A percentile compares a stretch with the other conserved stretches of the same genome.
These are phyloP conservation scores for Seira musarum DNA, from an alignment of 2,888 invertebrate species.

Conservation along the genomic window DNA sequence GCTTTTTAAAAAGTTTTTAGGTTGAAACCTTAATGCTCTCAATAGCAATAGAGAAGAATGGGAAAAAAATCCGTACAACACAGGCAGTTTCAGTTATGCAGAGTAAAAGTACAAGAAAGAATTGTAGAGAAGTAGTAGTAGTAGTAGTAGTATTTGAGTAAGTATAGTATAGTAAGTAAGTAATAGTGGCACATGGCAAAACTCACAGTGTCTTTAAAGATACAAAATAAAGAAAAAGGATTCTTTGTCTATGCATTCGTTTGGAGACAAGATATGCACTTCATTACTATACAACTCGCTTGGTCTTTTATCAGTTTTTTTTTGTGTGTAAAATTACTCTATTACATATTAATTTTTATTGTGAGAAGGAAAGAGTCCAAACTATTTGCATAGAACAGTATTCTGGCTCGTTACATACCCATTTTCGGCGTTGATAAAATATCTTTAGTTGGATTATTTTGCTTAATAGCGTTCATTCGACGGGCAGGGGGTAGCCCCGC, in stretches of 20 bases:
- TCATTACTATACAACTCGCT: slow-evolving; percentile 11
- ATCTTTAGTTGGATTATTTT: slow-evolving; percentile 86
- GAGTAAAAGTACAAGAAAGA: slow-evolving; percentile 7
- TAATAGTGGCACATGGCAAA: slow-evolving; percentile 26
- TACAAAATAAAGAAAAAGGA: slow-evolving; percentile 9
- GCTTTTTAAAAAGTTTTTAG: too few species aligned
- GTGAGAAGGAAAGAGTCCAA: not conserved
- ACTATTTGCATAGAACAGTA: not conserved
- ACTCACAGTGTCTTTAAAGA: slow-evolving; percentile 22
- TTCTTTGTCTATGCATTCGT: slow-evolving; percentile 34
- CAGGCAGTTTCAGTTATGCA: not conserved
- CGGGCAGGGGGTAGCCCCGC: slow-evolving; percentile 69
- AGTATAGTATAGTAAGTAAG: slow-evolving; percentile 27
- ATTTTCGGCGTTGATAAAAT: slow-evolving; percentile 82
- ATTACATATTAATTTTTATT: not conserved
- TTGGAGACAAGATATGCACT: slow-evolving; percentile 22
- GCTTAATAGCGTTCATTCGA: slow-evolving; percentile 90
- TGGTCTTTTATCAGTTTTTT: slow-evolving; percentile 7
- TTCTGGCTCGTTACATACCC: slow-evolving; percentile 76
- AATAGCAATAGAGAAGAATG: not conserved
- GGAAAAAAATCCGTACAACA: not conserved
- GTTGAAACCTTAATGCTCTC: too few species aligned
- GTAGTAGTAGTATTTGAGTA: slow-evolving; percentile 3
- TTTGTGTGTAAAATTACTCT: not conserved
- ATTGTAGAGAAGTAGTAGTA: slow-evolving; percentile 4